phyloP scores from a whole-genome alignment of 2,797 vertebrate genomes.

The Rhincodon typus region DNA sequence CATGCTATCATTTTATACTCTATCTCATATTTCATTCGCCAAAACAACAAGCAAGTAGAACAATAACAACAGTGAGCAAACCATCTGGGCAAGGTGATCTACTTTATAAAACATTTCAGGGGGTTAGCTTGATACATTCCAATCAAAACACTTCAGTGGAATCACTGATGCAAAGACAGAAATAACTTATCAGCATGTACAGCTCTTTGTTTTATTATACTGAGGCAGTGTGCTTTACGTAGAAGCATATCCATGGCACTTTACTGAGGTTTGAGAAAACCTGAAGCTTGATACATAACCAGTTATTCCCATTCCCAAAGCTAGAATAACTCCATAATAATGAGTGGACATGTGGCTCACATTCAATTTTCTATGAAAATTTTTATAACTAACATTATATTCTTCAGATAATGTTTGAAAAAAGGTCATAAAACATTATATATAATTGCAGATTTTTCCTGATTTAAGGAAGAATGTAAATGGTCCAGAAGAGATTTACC shows the following conservation, averaged over 20 bases:
- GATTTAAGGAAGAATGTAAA: too few relatives aligned
- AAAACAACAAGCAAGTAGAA: not conserved
- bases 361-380: not conserved
- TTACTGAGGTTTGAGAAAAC: not conserved
- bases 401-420: not conserved
- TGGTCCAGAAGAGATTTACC: too few relatives aligned
- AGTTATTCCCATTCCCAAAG: not conserved
- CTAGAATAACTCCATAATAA: not conserved
- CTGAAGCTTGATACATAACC: not conserved
- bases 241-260: not conserved
- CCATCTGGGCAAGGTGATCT: not conserved
- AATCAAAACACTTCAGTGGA: not conserved
- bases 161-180: not conserved
- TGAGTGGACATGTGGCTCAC: not conserved
- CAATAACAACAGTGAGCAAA: not conserved
- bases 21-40: not conserved
- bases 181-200: not conserved
- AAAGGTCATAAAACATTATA: not conserved
- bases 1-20: not conserved
- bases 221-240: not conserved
- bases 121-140: not conserved
- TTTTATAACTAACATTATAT: not conserved
- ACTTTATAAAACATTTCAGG: not conserved
- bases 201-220: too few relatives aligned
- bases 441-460: not conserved